Evolutionary conservation across 2,888 invertebrate genomes (phyloP), one percentile per base, ranked within the genome.

Genomic region (Drosophila parthenogenetica): DNA sequence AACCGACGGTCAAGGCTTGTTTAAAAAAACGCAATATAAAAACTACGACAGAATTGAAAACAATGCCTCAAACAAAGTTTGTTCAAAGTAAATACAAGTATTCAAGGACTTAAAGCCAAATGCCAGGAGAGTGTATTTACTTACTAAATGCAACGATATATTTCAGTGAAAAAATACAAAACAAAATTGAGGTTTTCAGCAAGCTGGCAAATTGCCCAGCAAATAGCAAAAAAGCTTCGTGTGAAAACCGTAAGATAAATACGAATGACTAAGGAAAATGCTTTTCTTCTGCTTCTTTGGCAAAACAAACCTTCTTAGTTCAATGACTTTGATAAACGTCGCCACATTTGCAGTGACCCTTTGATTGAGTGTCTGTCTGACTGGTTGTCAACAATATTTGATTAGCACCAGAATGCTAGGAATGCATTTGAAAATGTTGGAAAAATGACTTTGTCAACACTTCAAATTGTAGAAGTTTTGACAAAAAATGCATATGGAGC

Each of bases 381-480:
- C 42, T 46, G 63, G 49, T 59, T 81, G 77, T 77, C 80, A 66
- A 64, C 63, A 67, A 64, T 69, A 71, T 78, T 85, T 85, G 83
- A 85, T 80, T 73, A 80, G 69, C 75, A 75, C 67, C 75, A 58
- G 68, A 60, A 49, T 66, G 61, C 64, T 46, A 60, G 46, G 71
- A 79, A 61, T 81, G 71, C 73, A 69, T 71, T 79, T 81, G n/a
- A 35, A 64, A 60, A 40, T 7, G n/a, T 54, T 43, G 42, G 59
- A 71, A 67, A 75, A 68, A 75, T 76, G 68, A 72, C 68, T 68
- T 45, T 81, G 85, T 82, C 83, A 82, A 82, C 83, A 79, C 65
- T 46, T 76, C 54, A 66, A 74, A 73, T 67, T 74, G 64, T 67
- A 49, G 19, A 50, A 51, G 37, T 50, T 60, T 43, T 65, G 53